Base-by-base conservation (phyloP, 2,888 invertebrate species). In the Phasia obesa region DNA sequence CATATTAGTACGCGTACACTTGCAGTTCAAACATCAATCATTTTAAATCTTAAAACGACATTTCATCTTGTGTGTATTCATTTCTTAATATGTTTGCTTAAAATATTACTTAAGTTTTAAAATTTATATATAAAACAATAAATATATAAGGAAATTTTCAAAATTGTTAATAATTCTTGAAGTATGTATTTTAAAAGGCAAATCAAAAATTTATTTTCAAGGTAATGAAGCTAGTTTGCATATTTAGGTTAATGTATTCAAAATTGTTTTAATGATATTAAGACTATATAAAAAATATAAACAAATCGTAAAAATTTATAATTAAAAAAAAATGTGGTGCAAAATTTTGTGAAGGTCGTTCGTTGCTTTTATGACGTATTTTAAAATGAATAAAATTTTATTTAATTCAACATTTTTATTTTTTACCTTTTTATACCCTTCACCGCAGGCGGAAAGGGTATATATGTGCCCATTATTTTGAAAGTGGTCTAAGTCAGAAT, bases 301-400 rank as follows among this genome's bases (percentile, higher is more conserved):
- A 67, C 15, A 78, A 25, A 38, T 44, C 3, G 13, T 9, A 11
- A 31, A 35, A 21, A 27, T 35, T 17, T n/a, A 4, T 44, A 4
- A n/a, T 35, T 55, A n/a, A 23, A 71, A 21, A 21, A 70, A 64
- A 57, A 42, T 60, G 59, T 65, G 53, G 57, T 57, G n/a, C 13
- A 23, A 13, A 67, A 62, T 44, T 62, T 69, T 42, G n/a, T 65
- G 70, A 81, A 81, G 76, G 81, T 71, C 75, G 53, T 64, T 71
- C 75, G 53, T 64, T 60, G 35, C n/a, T 60, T 49, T 13, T 42
- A 15, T 78, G 65, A 78, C 64, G 78, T 77, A 19, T 49, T 21
- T 42, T 62, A n/a, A n/a, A n/a, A n/a, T n/a, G n/a, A n/a, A n/a
- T n/a, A n/a, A n/a, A n/a, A n/a, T n/a, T n/a, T n/a, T n/a, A n/a